Percentiles rank a stretch among this genome's conserved stretches.
Evolutionary conservation across 1,140 invertebrate species (phyloP).

Genomic region (Cherax quadricarinatus): DNA sequence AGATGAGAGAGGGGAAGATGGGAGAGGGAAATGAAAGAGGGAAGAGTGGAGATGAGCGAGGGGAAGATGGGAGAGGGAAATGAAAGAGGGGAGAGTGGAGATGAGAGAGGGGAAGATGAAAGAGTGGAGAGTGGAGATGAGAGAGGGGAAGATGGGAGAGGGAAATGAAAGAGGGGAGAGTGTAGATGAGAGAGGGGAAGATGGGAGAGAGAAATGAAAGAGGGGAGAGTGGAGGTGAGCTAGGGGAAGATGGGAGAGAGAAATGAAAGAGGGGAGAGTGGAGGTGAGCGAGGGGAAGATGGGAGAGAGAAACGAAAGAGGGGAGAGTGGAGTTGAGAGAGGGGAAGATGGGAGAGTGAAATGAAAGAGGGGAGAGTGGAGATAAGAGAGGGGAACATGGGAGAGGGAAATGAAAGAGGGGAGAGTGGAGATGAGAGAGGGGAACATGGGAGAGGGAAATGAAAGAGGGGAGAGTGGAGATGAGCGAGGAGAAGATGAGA

Average conservation of each 20-base stretch:
- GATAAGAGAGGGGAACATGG: too few relatives aligned
- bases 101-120: not conserved
- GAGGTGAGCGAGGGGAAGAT: too few relatives aligned
- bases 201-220: not conserved
- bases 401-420: not conserved
- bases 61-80: too few relatives aligned
- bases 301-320: not conserved
- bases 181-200: not conserved
- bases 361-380: not conserved
- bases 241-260: too few relatives aligned
- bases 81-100: too few relatives aligned
- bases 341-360: not conserved
- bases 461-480: not conserved
- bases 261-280: not conserved
- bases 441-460: too few relatives aligned
- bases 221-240: not conserved
- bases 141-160: too few relatives aligned
- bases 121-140: not conserved
- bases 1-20: not conserved
- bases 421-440: too few relatives aligned
- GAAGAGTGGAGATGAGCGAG: too few relatives aligned
- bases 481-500: too few relatives aligned
- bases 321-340: too few relatives aligned
- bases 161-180: too few relatives aligned
- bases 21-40: not conserved